phyloP scores from a whole-genome alignment of 2,888 invertebrate species.

The Laothoe populi region DNA sequence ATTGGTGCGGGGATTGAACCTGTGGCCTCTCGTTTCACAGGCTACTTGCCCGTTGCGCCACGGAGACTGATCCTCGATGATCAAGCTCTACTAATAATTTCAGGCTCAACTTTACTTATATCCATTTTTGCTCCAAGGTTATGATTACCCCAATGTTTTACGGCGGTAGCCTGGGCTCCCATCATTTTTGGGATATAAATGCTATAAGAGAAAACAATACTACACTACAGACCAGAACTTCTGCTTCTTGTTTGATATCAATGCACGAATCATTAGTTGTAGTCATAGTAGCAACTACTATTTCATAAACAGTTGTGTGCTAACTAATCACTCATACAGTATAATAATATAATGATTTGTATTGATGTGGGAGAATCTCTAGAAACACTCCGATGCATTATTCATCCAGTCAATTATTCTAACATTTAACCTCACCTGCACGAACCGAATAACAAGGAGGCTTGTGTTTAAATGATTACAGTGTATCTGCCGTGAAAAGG shows the following conservation, averaged over 20 bases:
- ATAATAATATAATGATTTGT: conserved; percentile 13
- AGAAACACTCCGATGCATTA: conserved; percentile 15
- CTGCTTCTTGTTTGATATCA: too few relatives aligned
- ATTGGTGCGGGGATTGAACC: too few relatives aligned
- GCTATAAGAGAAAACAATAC: too few relatives aligned
- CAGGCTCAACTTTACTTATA: too few relatives aligned
- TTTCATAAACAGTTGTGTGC: background rate
- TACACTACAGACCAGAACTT: too few relatives aligned
- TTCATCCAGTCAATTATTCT: conserved; percentile 21
- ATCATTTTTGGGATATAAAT: too few relatives aligned
- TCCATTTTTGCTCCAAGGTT: background rate
- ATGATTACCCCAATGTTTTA: background rate
- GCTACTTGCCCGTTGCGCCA: too few relatives aligned
- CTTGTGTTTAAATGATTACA: conserved; percentile 17
- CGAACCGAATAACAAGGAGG: conserved; percentile 17
- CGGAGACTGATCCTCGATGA: too few relatives aligned
- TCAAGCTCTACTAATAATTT: too few relatives aligned
- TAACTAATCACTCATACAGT: background rate
- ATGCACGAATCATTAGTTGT: too few relatives aligned
- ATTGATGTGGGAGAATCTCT: conserved; percentile 10
- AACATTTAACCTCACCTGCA: conserved; percentile 23
- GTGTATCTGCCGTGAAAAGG: background rate
- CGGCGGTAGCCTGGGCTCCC: too few relatives aligned
- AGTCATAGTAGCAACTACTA: background rate
- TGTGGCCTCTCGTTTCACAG: too few relatives aligned